These are phyloP conservation scores for Leptinotarsa tumamoca DNA, from an alignment of 2,888 invertebrate species.

Conservation along the genomic window DNA sequence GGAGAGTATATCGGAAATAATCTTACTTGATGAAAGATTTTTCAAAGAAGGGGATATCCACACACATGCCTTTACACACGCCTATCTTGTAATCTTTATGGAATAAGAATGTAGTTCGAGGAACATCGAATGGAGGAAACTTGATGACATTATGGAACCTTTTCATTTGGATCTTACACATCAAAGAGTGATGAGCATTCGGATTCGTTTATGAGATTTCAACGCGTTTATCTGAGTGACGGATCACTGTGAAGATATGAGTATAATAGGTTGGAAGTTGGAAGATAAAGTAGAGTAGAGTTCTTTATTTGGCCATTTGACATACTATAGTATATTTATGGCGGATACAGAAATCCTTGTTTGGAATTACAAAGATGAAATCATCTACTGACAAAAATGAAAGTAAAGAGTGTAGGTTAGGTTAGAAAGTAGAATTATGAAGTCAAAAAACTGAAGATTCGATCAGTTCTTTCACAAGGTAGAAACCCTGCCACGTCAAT, in stretches of 20 bases:
- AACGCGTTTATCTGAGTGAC: background rate
- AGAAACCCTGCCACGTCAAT: too few species aligned
- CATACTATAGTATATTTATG: too few species aligned
- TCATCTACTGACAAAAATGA: too few species aligned
- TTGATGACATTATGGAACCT: slow-evolving; percentile 23
- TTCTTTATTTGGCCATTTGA: too few species aligned
- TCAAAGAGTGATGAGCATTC: background rate
- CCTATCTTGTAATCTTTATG: slow-evolving; percentile 62
- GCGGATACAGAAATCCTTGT: too few species aligned
- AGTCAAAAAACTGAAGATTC: too few species aligned
- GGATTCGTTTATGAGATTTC: background rate
- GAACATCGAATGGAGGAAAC: slow-evolving; percentile 38
- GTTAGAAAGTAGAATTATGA: too few species aligned
- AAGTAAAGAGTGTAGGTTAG: too few species aligned
- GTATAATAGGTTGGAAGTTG: background rate
- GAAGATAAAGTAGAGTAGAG: too few species aligned
- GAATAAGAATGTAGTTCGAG: slow-evolving; percentile 60
- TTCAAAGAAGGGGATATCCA: slow-evolving; percentile 36
- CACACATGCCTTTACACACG: slow-evolving; percentile 56
- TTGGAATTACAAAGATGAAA: too few species aligned
- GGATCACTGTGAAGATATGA: background rate
- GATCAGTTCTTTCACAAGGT: too few species aligned
- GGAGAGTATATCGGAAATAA: slow-evolving; percentile 48
- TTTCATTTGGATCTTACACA: background rate
- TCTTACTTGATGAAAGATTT: slow-evolving; percentile 49